Conservation (phyloP, 1,140 invertebrate genomes). For the Nasonia vitripennis region DNA sequence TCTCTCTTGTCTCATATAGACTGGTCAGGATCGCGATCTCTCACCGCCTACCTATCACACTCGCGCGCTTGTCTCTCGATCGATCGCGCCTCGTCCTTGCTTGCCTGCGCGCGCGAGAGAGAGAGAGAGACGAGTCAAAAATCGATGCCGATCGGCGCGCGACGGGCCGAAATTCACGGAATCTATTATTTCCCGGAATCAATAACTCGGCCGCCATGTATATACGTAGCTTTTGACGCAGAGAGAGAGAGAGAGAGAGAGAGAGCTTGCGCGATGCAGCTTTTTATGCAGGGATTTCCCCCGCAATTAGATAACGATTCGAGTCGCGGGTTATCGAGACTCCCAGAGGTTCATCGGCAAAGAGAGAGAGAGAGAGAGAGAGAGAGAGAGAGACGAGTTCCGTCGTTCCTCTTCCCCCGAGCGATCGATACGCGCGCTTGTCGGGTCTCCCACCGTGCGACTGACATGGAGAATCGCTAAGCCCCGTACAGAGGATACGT, state of each 20-base stretch:
- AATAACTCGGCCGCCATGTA: slow-evolving; percentile 31
- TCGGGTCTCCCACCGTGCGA: no score
- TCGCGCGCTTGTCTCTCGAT: no score
- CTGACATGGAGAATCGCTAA: no score
- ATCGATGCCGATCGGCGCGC: background rate
- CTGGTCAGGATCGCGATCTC: no score
- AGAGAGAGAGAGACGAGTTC: background rate
- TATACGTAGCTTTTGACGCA: slow-evolving; percentile 2
- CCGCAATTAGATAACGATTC: background rate
- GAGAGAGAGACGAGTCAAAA: background rate
- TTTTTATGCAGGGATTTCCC: background rate
- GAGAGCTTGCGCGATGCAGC: background rate
- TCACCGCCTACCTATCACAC: no score
- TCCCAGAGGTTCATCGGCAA: background rate
- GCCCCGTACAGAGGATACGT: no score
- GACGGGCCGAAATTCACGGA: background rate
- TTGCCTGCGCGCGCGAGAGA: background rate
- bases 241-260: background rate
- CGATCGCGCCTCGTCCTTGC: background rate
- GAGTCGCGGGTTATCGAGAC: background rate
- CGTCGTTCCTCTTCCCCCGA: background rate
- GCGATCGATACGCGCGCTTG: background rate
- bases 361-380: background rate
- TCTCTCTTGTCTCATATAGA: slow-evolving; percentile 19
- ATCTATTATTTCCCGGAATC: slow-evolving; percentile 23